Evolutionary conservation across 2,113 vertebrate genomes (phyloP).

Genomic region (Willisornis vidua): DNA sequence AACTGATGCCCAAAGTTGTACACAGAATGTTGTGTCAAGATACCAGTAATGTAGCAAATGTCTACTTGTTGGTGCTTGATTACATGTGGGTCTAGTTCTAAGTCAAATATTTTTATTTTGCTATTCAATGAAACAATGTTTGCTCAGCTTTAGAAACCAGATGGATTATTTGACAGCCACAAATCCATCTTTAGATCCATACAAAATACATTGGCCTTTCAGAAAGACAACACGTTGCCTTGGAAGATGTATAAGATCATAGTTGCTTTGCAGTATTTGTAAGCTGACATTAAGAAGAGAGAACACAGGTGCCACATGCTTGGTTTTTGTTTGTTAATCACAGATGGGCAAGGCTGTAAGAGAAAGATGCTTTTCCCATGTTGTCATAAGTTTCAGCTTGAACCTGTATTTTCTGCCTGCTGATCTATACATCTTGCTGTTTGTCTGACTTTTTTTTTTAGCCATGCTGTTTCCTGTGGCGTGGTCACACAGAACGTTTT

Average conservation of each 20-base stretch:
- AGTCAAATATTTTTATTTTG: constrained; percentile 2
- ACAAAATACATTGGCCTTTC: neutral
- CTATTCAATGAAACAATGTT: neutral
- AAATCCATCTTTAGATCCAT: neutral
- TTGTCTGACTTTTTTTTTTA: neutral
- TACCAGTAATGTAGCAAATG: neutral
- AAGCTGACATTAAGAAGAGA: neutral
- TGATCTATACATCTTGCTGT: neutral
- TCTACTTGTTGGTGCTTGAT: neutral
- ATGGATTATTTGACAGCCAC: neutral
- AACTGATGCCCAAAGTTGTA: neutral
- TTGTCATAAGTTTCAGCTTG: neutral
- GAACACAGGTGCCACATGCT: neutral
- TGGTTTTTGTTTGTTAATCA: neutral
- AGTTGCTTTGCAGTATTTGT: neutral
- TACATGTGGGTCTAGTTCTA: neutral
- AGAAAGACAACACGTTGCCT: neutral
- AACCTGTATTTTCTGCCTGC: neutral
- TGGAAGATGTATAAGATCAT: neutral
- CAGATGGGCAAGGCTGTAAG: neutral
- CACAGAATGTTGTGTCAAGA: neutral
- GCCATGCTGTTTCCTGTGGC: neutral
- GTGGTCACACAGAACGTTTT: neutral
- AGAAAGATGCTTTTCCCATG: neutral
- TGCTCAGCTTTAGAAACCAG: neutral